Conservation (phyloP, 2,113 vertebrate species). For the Perognathus longimembris region DNA sequence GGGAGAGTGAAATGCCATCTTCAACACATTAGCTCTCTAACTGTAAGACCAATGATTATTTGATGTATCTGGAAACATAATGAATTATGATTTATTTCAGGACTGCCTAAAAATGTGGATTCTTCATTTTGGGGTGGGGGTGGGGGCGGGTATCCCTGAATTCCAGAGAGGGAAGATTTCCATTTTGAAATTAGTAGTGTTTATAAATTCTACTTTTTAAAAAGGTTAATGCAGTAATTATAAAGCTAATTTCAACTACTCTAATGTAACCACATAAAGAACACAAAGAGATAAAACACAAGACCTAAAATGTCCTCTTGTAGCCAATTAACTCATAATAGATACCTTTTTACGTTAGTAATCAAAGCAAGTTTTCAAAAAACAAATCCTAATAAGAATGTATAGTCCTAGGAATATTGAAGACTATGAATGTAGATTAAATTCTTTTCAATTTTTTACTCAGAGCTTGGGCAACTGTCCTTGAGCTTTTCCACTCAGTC, state of each 20-base stretch:
- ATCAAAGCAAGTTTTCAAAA: neutral
- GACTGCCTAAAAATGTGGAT: constrained; percentile 42
- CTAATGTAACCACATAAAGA: constrained; percentile 15
- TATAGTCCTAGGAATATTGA: neutral
- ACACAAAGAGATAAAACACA: neutral
- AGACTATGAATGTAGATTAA: neutral
- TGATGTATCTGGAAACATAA: neutral
- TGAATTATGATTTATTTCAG: constrained; percentile 70
- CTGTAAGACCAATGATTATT: neutral
- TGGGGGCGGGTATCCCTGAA: neutral
- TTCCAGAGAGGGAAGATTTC: constrained; percentile 10
- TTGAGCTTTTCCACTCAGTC: too few relatives aligned
- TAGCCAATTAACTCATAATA: neutral
- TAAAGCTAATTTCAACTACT: neutral
- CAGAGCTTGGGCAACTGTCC: too few relatives aligned
- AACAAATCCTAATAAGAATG: neutral
- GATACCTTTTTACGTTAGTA: constrained; percentile 4
- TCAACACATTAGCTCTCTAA: constrained; percentile 18
- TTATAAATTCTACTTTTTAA: constrained; percentile 17
- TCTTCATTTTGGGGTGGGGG: constrained; percentile 5
- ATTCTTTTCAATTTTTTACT: too few relatives aligned
- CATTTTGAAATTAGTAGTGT: neutral
- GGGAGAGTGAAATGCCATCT: constrained; percentile 46
- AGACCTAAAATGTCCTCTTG: constrained; percentile 17
- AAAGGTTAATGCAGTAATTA: neutral